phyloP scores from a whole-genome alignment of 2,113 vertebrate species.

The Manacus vitellinus region DNA sequence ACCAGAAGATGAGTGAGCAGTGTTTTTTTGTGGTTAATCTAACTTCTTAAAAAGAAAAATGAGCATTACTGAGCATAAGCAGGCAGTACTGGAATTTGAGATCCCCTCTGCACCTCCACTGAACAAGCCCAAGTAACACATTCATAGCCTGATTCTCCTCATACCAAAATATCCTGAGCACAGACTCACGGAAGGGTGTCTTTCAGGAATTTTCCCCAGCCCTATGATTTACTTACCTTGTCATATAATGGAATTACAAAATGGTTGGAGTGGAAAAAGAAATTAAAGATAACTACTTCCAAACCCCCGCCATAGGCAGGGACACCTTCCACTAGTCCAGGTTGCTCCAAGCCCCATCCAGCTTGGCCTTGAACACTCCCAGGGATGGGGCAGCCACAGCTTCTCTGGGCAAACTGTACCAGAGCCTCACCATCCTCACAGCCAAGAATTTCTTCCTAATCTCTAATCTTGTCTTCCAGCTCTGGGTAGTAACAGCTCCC shows the following conservation, averaged over 20 bases:
- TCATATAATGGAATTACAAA: background rate
- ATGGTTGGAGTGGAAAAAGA: background rate
- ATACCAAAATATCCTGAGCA: background rate
- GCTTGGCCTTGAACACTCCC: background rate
- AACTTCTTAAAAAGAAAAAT: conserved; percentile 8
- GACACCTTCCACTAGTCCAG: background rate
- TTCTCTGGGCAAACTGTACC: background rate
- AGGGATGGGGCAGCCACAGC: background rate
- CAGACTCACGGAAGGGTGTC: background rate
- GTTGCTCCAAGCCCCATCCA: accelerated
- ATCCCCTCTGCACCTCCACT: background rate
- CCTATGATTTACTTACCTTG: background rate
- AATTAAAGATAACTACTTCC: background rate
- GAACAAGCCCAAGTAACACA: background rate
- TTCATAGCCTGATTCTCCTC: background rate
- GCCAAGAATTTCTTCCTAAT: background rate
- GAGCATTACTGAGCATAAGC: background rate
- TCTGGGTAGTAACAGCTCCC: background rate
- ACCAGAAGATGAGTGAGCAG: background rate
- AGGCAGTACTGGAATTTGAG: background rate
- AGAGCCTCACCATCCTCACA: accelerated
- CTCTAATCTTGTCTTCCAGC: background rate
- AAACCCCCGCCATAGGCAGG: background rate
- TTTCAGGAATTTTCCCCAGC: background rate
- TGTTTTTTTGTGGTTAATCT: conserved; percentile 1